These are phyloP conservation scores for Latrodectus elegans DNA, from an alignment of 2,888 invertebrate genomes.

Conservation along the genomic window DNA sequence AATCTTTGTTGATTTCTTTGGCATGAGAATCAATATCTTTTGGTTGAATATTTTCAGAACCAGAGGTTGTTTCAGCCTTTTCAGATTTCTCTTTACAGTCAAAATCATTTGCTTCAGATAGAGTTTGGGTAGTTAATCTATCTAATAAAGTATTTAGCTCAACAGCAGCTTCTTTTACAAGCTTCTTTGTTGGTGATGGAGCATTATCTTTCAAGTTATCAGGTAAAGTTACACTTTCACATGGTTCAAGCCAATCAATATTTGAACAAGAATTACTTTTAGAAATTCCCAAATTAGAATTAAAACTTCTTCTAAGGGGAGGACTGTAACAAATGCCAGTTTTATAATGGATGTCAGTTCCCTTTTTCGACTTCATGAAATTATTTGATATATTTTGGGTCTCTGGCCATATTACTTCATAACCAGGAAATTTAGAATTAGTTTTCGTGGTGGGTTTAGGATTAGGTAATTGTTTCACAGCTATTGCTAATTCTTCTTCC, in stretches of 20 bases:
- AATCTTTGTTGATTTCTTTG: background rate
- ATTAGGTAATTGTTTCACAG: conserved; percentile 46
- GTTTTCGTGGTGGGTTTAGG: conserved; percentile 8
- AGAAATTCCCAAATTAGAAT: conserved; percentile 24
- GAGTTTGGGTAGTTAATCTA: conserved; percentile 50
- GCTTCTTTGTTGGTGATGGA: conserved; percentile 28
- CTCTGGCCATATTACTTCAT: conserved; percentile 67
- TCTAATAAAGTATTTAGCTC: conserved; percentile 60
- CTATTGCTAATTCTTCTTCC: conserved; percentile 65
- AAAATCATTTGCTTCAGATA: conserved; percentile 42
- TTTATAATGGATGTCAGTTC: conserved; percentile 19
- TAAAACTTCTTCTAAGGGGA: conserved; percentile 49
- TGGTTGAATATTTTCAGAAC: background rate
- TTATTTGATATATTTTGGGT: background rate
- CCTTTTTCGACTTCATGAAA: background rate
- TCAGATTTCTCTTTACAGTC: background rate
- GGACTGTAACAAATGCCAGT: conserved; percentile 63
- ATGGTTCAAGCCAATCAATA: conserved; percentile 43
- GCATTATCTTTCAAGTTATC: conserved; percentile 25
- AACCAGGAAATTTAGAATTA: conserved; percentile 56
- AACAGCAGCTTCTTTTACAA: conserved; percentile 61
- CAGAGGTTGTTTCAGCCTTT: background rate
- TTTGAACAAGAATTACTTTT: conserved; percentile 57
- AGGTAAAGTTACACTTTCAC: background rate
- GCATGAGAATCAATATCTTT: background rate